phyloP scores from a whole-genome alignment of 2,888 invertebrate species.

The Chloromyia formosa region DNA sequence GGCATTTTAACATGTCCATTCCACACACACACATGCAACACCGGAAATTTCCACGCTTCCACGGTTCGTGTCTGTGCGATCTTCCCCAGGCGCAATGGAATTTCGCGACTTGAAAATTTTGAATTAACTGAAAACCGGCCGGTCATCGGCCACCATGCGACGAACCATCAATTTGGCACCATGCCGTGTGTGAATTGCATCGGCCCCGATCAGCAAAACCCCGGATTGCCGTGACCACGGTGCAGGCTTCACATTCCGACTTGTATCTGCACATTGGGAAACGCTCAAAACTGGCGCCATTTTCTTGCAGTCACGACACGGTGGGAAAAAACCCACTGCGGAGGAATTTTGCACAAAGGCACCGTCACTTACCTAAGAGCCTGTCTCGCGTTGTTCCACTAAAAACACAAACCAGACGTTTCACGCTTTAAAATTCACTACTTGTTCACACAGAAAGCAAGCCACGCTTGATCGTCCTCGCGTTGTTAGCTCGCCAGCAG shows the following conservation, averaged over 20 bases:
- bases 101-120: background rate
- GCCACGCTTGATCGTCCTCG: background rate
- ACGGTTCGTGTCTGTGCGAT: no score
- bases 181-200: background rate
- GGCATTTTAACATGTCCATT: no score
- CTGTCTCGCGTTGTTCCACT: background rate
- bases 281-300: slow-evolving; percentile 33
- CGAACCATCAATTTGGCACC: background rate
- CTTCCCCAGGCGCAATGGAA: no score
- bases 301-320: background rate
- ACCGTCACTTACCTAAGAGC: background rate
- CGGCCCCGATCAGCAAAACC: no score
- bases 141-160: background rate
- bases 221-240: no score
- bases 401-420: background rate
- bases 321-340: background rate
- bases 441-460: background rate
- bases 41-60: no score
- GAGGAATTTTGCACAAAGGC: background rate
- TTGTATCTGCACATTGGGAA: slow-evolving; percentile 8
- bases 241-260: no score
- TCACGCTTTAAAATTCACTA: background rate
- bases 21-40: no score
- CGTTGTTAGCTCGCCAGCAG: background rate
- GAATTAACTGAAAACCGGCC: slow-evolving; percentile 37